These are phyloP conservation scores for Drymodes brunneopygia DNA, from an alignment of 2,113 vertebrate genomes.

Conservation along the genomic window DNA sequence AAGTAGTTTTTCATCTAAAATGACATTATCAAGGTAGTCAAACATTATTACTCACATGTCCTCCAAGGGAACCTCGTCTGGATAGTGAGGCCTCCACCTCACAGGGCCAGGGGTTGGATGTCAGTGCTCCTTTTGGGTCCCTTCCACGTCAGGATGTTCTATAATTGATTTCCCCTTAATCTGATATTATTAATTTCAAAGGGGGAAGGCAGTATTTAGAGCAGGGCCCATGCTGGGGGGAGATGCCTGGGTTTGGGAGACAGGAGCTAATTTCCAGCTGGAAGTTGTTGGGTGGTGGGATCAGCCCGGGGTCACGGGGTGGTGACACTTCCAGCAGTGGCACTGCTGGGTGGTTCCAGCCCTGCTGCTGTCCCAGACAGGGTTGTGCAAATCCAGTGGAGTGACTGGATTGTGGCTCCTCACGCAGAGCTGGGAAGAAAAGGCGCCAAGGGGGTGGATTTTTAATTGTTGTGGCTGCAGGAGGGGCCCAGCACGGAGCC, in stretches of 20 bases:
- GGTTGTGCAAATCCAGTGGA: not conserved
- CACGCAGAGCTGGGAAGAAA: not conserved
- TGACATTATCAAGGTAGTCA: not conserved
- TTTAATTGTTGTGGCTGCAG: not conserved
- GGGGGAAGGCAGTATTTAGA: not conserved
- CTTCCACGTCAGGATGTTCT: not conserved
- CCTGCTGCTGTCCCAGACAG: not conserved
- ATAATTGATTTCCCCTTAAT: not conserved
- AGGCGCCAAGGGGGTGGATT: rapidly evolving
- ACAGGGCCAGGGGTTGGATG: rapidly evolving
- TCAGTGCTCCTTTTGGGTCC: not conserved
- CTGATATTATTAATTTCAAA: not conserved
- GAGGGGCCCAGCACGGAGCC: rapidly evolving
- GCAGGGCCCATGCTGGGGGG: not conserved
- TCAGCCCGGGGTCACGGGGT: rapidly evolving
- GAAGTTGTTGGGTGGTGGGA: not conserved
- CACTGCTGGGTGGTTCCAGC: not conserved
- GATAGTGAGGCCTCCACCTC: rapidly evolving
- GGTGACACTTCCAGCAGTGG: not conserved
- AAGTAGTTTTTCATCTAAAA: not conserved
- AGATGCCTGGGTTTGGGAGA: not conserved
- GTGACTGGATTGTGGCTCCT: rapidly evolving
- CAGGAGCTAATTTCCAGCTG: not conserved
- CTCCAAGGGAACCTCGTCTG: not conserved
- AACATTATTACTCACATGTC: not conserved